Evolutionary conservation across 2,113 vertebrate genomes (phyloP).

Genomic region (Phocoena sinus): DNA sequence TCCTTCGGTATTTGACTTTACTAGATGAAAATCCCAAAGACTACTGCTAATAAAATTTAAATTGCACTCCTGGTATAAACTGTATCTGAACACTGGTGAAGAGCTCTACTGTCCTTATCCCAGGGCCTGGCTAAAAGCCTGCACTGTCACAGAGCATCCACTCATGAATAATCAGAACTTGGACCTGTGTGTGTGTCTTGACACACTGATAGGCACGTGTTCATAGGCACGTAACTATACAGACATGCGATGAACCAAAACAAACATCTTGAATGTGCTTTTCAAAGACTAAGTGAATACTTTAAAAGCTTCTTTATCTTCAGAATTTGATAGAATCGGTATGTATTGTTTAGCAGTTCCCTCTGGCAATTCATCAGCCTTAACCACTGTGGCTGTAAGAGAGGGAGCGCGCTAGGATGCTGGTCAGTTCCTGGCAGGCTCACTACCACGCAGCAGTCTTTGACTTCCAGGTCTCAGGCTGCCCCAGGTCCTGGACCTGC

Average conservation of each 20-base stretch:
- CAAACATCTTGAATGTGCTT: background rate
- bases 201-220: background rate
- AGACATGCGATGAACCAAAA: background rate
- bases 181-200: background rate
- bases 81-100: background rate
- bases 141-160: background rate
- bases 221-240: background rate
- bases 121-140: background rate
- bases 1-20: slow-evolving; percentile 37
- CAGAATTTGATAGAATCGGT: slow-evolving; percentile 8
- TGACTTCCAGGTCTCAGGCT: background rate
- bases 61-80: background rate
- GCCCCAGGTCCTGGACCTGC: background rate
- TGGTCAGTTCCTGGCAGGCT: background rate
- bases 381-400: background rate
- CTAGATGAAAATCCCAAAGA: background rate
- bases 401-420: background rate
- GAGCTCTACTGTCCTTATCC: background rate
- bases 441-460: background rate
- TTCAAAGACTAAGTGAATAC: slow-evolving; percentile 1
- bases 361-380: background rate
- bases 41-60: slow-evolving; percentile 24
- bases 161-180: slow-evolving; percentile 40
- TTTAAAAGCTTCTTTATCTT: slow-evolving; percentile 23
- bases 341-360: background rate